Evolutionary conservation across 2,797 vertebrate genomes (phyloP), one percentile per base, ranked within the genome.

Genomic region (Carduelis carduelis): DNA sequence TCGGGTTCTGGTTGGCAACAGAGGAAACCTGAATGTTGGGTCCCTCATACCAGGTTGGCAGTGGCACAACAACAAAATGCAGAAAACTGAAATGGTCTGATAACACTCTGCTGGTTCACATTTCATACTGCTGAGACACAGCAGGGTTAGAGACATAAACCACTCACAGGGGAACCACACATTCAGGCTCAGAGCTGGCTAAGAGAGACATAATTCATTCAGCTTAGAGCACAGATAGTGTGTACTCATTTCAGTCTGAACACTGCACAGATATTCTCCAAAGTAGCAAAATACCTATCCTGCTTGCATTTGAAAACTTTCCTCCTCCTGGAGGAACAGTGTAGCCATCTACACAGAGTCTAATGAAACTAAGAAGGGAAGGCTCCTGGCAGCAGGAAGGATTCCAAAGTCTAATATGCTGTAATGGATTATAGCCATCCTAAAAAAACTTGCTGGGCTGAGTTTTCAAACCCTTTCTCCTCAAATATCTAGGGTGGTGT

Each of bases 401-500:
- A 88, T 41, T 88, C 59, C 44, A 59, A 85, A 90, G 11, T 53
- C 85, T 89, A 24, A 81, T 72, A 56, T 88, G 35, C 75, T 69
- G 41, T 64, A 91, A 90, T 44, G 87, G 66, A 78, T 90, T 95
- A 68, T 83, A 18, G 16, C 16, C 53, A 21, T 34, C 59, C 63
- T 89, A 57, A 79, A 90, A 82, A 92, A 86, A 9, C 15, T 77
- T 0, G 0, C 56, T 46, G 55, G 70, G 32, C 27, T 83, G 76
- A 94, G 83, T 55, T 95, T 91, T 90, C 61, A 88, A 72, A 43
- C 55, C 17, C 43, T 79, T 85, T 91, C 49, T 57, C 61, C 59
- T 87, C 61, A 80, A 64, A 61, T 82, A 95, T 76, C 81, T 77
- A 79, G 87, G 92, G n/a, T 43, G 8, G 43, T 12, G 22, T 50